Percentiles rank a stretch among this genome's conserved stretches.
phyloP scores from a whole-genome alignment of 2,888 invertebrate genomes.

The Nemotelus nigrinus region DNA sequence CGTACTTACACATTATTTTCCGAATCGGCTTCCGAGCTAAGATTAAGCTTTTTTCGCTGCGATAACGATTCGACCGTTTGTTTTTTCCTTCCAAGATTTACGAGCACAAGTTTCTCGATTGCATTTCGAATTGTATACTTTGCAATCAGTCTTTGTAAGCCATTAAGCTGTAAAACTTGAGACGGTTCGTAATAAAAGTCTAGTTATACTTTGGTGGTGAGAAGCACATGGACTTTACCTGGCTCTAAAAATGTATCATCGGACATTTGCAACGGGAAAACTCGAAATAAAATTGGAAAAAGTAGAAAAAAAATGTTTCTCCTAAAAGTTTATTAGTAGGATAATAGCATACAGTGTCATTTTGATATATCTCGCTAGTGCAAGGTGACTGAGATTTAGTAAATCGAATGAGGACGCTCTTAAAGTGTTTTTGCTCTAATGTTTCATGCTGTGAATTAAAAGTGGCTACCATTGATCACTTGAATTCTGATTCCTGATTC shows the following conservation, averaged over 20 bases:
- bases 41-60: not conserved
- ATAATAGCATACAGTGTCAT: not conserved
- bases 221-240: not conserved
- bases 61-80: not conserved
- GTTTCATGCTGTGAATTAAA: not conserved
- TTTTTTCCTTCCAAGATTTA: conserved; percentile 11
- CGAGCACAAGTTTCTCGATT: conserved; percentile 19
- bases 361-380: not conserved
- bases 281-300: not conserved
- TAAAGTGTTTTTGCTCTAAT: not conserved
- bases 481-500: no score
- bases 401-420: not conserved
- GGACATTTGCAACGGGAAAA: not conserved
- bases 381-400: not conserved
- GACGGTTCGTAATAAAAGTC: not conserved
- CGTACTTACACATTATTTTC: conserved; percentile 10
- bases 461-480: no score
- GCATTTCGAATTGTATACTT: conserved; percentile 21
- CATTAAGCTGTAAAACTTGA: not conserved
- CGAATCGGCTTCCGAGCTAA: not conserved
- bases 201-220: not conserved
- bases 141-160: not conserved
- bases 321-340: not conserved
- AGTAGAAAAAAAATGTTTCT: not conserved
- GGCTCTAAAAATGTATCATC: not conserved